These are phyloP conservation scores for Mormyrus hasselquistii DNA, from an alignment of 2,797 vertebrate genomes.

Conservation along the genomic window DNA sequence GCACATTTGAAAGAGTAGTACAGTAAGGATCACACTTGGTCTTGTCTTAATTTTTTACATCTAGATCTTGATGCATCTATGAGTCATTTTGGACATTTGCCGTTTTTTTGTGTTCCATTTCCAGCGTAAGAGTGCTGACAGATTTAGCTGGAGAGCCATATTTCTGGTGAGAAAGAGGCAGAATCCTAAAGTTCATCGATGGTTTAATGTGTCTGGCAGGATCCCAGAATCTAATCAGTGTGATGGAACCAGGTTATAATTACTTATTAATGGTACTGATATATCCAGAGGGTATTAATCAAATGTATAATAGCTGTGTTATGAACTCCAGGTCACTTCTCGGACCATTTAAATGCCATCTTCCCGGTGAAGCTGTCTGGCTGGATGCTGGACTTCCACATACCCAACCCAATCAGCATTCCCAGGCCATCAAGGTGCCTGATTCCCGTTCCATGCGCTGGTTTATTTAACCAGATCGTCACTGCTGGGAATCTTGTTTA, in stretches of 20 bases:
- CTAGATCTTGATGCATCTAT: not conserved
- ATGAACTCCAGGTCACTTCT: not conserved
- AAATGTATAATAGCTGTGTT: not conserved
- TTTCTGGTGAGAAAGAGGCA: not conserved
- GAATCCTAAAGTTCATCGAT: not conserved
- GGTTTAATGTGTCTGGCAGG: not conserved
- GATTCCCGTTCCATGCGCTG: not conserved
- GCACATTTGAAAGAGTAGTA: not conserved
- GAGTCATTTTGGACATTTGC: not conserved
- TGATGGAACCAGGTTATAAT: not conserved
- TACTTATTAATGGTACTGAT: conserved; percentile 5
- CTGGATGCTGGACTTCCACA: not conserved
- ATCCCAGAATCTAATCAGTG: not conserved
- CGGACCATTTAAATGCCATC: not conserved
- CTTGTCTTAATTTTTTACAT: not conserved
- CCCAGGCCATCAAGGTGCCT: not conserved
- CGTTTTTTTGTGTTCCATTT: not conserved
- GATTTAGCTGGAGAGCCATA: not conserved
- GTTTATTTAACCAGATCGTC: not conserved
- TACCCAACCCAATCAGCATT: not conserved
- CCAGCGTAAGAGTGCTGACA: not conserved
- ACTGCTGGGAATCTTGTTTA: not conserved
- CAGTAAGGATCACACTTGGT: not conserved
- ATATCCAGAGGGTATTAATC: not conserved
- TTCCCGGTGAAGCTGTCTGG: not conserved